phyloP scores from a whole-genome alignment of 2,113 vertebrate species.

The Ia io region DNA sequence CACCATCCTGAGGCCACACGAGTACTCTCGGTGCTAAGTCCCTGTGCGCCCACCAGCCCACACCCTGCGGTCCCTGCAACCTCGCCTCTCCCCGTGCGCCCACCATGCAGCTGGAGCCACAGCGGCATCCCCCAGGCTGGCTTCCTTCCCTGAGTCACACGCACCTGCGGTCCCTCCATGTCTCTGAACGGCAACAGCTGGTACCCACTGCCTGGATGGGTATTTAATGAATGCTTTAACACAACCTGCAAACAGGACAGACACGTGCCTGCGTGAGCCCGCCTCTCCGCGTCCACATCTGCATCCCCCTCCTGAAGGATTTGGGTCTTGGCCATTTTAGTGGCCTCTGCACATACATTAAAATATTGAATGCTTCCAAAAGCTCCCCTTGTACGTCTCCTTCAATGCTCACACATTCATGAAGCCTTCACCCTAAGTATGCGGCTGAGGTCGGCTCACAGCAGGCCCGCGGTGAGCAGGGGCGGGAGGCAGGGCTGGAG shows the following conservation, averaged over 20 bases:
- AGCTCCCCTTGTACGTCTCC: neutral
- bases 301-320: neutral
- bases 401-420: neutral
- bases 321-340: neutral
- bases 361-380: neutral
- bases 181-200: neutral
- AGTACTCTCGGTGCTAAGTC: no score
- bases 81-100: neutral
- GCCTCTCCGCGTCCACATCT: neutral
- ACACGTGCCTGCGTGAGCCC: neutral
- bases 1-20: no score
- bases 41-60: no score
- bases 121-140: neutral
- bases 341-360: neutral
- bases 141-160: neutral
- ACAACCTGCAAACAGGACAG: neutral
- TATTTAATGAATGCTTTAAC: neutral
- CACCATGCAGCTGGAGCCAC: neutral
- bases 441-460: neutral
- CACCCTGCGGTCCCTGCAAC: neutral
- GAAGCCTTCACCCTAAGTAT: rapidly evolving
- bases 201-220: neutral
- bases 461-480: neutral
- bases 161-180: neutral
- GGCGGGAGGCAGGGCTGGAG: no score